Evolutionary conservation across 1,140 invertebrate genomes (phyloP).

Genomic region (Periplaneta americana): DNA sequence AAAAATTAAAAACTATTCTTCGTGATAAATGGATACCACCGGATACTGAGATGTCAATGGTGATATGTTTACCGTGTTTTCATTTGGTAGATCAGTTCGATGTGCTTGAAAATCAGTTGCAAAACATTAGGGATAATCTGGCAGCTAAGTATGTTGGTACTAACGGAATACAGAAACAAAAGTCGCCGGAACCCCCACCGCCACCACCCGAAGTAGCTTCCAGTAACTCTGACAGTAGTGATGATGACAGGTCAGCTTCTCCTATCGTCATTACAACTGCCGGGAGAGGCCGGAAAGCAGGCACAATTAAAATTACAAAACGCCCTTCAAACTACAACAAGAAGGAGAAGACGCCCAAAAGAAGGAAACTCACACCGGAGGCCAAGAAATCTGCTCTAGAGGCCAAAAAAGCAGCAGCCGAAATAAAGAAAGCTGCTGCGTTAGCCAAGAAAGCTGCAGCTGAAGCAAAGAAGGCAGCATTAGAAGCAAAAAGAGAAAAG

Average conservation of each 20-base stretch:
- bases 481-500: slow-evolving; percentile 3
- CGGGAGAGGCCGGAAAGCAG: background rate
- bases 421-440: background rate
- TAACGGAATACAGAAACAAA: background rate
- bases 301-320: background rate
- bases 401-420: background rate
- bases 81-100: slow-evolving; percentile 15
- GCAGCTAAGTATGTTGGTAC: background rate
- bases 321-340: background rate
- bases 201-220: background rate
- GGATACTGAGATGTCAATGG: slow-evolving; percentile 11
- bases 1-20: slow-evolving; percentile 13
- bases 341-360: background rate
- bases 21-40: slow-evolving; percentile 4
- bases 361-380: background rate
- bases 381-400: background rate
- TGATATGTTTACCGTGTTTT: slow-evolving; percentile 10
- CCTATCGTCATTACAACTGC: background rate
- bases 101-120: slow-evolving; percentile 6
- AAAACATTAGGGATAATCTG: background rate
- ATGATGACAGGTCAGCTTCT: background rate
- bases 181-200: background rate
- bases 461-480: background rate
- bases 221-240: background rate
- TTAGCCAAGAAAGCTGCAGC: background rate